These are phyloP conservation scores for Plutomurus gul DNA, from an alignment of 1,140 invertebrate genomes.

Conservation along the genomic window DNA sequence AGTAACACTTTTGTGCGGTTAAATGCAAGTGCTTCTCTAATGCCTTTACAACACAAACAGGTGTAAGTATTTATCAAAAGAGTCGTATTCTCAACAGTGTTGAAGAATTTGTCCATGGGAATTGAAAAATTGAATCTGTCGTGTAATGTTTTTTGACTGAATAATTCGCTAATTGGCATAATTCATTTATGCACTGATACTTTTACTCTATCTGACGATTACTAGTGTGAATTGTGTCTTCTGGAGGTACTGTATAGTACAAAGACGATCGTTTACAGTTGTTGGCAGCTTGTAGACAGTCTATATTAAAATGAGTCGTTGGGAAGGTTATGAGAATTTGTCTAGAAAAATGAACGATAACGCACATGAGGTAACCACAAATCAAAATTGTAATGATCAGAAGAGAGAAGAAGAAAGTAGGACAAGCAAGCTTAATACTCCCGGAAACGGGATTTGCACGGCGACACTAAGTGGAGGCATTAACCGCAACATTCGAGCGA, in stretches of 20 bases:
- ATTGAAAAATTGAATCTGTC: too few species aligned
- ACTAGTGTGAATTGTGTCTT: not conserved
- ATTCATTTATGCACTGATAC: too few species aligned
- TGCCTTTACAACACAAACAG: not conserved
- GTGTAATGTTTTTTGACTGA: too few species aligned
- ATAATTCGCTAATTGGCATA: too few species aligned
- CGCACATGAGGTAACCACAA: not conserved
- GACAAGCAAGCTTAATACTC: not conserved
- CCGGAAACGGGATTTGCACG: not conserved
- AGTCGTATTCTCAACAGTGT: not conserved
- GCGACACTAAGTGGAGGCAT: not conserved
- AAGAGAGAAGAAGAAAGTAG: not conserved
- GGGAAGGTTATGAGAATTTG: not conserved
- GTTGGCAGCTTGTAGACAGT: not conserved
- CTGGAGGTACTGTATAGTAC: too few species aligned
- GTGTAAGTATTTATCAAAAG: not conserved
- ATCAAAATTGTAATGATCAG: not conserved
- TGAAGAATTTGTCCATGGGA: too few species aligned
- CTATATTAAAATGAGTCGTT: not conserved
- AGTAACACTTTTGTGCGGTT: not conserved
- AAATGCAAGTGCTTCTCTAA: too few species aligned
- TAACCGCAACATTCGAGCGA: constrained; percentile 21
- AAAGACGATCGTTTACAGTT: too few species aligned
- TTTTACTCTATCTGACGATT: too few species aligned
- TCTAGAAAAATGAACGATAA: not conserved